Conservation (phyloP, 2,888 invertebrate genomes). For the Aporophyla nigra region DNA sequence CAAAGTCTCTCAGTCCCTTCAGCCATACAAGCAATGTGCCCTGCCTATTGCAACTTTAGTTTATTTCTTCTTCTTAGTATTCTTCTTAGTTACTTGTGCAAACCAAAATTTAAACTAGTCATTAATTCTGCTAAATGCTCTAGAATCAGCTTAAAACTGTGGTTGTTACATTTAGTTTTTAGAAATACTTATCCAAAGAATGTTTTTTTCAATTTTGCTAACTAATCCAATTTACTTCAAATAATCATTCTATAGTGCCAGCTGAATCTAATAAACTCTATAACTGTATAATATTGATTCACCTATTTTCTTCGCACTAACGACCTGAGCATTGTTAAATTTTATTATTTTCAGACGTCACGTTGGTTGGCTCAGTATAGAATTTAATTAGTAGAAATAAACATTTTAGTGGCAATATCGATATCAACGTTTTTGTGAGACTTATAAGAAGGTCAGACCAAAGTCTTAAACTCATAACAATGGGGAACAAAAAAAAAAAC, state of each 20-base stretch:
- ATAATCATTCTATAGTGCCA: neutral
- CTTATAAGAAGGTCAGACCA: neutral
- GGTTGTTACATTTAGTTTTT: too few relatives aligned
- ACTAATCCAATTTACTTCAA: neutral
- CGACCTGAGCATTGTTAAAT: conserved; percentile 20
- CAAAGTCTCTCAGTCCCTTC: too few relatives aligned
- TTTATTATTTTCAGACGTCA: conserved; percentile 26
- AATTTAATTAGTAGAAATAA: conserved; percentile 20
- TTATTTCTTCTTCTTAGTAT: too few relatives aligned
- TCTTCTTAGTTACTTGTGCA: too few relatives aligned
- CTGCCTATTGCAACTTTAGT: too few relatives aligned
- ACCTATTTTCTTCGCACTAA: conserved; percentile 4
- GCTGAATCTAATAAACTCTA: neutral
- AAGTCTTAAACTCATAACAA: neutral
- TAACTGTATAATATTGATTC: conserved; percentile 7
- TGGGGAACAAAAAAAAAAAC: too few relatives aligned
- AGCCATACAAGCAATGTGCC: too few relatives aligned
- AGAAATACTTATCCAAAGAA: too few relatives aligned
- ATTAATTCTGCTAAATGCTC: neutral
- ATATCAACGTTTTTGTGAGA: neutral
- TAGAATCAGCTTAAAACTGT: neutral
- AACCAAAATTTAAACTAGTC: neutral
- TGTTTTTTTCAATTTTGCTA: neutral
- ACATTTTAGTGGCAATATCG: conserved; percentile 4
- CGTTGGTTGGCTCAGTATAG: neutral